Base-by-base conservation (phyloP, 2,888 invertebrate genomes). In the Epsilonema sp. region DNA sequence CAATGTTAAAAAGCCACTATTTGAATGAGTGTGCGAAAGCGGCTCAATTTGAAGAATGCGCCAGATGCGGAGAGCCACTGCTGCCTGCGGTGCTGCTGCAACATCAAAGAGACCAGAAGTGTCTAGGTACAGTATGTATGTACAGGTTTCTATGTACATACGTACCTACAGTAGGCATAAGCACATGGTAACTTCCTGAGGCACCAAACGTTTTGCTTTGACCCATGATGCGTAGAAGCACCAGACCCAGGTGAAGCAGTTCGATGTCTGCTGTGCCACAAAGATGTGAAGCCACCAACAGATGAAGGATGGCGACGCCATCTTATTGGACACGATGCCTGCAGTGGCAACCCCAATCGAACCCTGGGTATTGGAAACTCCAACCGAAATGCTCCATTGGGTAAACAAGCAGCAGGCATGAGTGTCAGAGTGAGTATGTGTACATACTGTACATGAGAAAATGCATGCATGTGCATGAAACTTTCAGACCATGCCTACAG, bases 221-320 rank as follows among this genome's bases (percentile, higher is more conserved):
- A n/a, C n/a, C n/a, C n/a, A n/a, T n/a, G n/a, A n/a, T n/a, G n/a
- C n/a, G n/a, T n/a, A n/a, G n/a, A n/a, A n/a, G n/a, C n/a, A n/a
- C n/a, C n/a, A n/a, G n/a, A n/a, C n/a, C n/a, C 68, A 24, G 71
- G 73, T 55, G 79, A 79, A 31, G 78, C 77, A 51, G 80, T 78
- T 64, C 78, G 80, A 56, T 89, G 89, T 63, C 85, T 86, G 0
- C 74, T 87, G 51, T 89, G 89, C 63, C 79, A 80, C 58, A 74
- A 74, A 51, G 80, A 82, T 64, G 75, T 87, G 1, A 75, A 78
- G 19, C 56, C 61, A 1, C 67, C 69, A 26, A 55, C 50, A 26
- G 80, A 84, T 60, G 75, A 80, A 45, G 80, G 80, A 20, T 87
- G 86, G 86, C 22, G 67, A 62, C 54, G 57, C 16, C 68, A 68